phyloP scores from a whole-genome alignment of 2,888 invertebrate species.

The Morinoia aosen region DNA sequence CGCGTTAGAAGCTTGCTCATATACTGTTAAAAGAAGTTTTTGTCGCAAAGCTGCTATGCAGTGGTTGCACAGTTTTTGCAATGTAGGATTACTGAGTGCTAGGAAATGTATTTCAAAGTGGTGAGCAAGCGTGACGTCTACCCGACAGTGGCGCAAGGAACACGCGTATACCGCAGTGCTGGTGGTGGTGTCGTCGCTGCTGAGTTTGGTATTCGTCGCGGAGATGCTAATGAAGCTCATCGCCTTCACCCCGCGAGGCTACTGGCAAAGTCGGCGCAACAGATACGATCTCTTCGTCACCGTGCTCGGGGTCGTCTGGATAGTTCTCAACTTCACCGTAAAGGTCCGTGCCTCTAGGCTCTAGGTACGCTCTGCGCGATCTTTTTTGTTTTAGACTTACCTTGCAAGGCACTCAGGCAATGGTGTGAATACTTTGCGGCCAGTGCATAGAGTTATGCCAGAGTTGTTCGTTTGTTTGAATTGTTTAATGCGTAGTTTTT shows the following conservation, averaged over 20 bases:
- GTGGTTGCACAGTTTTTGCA: background rate
- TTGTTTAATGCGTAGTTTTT: background rate
- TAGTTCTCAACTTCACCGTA: constrained; percentile 87
- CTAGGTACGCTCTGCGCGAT: background rate
- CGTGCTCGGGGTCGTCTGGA: constrained; percentile 96
- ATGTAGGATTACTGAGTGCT: background rate
- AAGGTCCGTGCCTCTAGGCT: constrained; percentile 58
- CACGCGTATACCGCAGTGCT: constrained; percentile 73
- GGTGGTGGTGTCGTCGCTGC: constrained; percentile 87
- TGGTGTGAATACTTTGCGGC: background rate
- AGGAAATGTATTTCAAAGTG: background rate
- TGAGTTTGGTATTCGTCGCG: constrained; percentile 93
- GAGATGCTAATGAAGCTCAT: constrained; percentile 99
- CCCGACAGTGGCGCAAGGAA: constrained; percentile 64
- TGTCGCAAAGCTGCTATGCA: background rate
- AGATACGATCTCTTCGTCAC: constrained; percentile 98
- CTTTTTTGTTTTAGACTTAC: background rate
- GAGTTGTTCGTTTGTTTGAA: background rate
- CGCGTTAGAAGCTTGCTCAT: background rate
- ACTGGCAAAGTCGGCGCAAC: constrained; percentile 98
- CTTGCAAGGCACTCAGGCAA: background rate
- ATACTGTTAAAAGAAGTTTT: background rate
- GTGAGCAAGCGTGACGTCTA: background rate
- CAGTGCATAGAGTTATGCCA: background rate
- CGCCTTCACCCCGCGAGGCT: constrained; percentile 97